Evolutionary conservation across 2,797 vertebrate species (phyloP).

Genomic region (Sitta carolinensis): DNA sequence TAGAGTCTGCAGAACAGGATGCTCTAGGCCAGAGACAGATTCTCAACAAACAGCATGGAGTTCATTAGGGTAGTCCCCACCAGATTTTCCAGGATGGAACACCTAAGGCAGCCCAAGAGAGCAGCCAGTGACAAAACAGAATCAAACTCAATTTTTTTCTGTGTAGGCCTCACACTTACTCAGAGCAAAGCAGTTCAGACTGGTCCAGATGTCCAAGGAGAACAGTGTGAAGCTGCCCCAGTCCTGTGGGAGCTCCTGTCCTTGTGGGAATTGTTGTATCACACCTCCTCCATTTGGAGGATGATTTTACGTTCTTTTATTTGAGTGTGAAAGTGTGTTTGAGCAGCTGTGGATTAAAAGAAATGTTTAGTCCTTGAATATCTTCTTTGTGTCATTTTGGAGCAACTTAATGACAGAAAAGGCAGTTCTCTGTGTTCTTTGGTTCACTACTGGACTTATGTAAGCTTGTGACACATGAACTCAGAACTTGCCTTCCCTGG

Average conservation of each 20-base stretch:
- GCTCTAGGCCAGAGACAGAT: not conserved
- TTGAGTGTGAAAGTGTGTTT: not conserved
- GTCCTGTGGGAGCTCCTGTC: not conserved
- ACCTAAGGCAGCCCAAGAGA: not conserved
- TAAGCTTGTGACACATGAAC: rapidly evolving
- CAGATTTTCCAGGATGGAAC: not conserved
- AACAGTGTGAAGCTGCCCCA: not conserved
- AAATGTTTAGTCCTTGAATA: not conserved
- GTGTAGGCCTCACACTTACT: not conserved
- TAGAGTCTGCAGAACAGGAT: not conserved
- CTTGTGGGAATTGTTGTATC: not conserved
- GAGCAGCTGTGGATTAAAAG: not conserved
- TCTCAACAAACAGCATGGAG: not conserved
- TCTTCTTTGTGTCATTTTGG: not conserved
- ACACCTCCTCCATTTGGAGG: not conserved
- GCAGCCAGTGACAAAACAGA: not conserved
- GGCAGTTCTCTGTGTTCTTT: not conserved
- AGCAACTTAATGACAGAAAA: not conserved
- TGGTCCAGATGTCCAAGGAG: not conserved
- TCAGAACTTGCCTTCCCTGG: not conserved
- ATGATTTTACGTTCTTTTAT: not conserved
- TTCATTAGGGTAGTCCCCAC: not conserved
- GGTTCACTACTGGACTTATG: not conserved
- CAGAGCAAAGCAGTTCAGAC: not conserved
- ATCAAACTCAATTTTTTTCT: not conserved